Evolutionary conservation across 2,888 invertebrate genomes (phyloP).

Genomic region (Drosophila helvetica): DNA sequence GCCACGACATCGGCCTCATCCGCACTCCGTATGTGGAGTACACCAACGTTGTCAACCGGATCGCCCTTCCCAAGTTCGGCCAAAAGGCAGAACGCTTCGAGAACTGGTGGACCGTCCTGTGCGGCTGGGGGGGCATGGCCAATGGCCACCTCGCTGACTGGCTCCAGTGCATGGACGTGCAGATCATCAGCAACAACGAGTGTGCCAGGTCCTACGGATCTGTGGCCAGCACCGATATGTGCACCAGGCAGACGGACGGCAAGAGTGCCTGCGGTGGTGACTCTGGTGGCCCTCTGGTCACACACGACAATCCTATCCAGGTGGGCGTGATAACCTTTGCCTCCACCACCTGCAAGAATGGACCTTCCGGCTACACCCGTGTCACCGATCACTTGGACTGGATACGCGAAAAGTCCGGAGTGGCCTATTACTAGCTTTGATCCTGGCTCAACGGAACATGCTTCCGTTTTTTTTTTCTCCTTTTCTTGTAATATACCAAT

Average conservation of each 20-base stretch:
- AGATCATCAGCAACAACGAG: constrained; percentile 72
- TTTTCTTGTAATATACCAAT: background rate
- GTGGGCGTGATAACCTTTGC: constrained; percentile 60
- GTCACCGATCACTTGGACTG: constrained; percentile 66
- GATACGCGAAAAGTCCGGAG: constrained; percentile 61
- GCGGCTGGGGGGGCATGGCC: constrained; percentile 66
- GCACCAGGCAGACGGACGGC: constrained; percentile 43
- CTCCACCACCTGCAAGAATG: constrained; percentile 48
- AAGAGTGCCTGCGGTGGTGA: constrained; percentile 83
- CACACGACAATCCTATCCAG: constrained; percentile 45
- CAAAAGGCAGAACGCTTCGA: constrained; percentile 29
- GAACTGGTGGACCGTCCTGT: constrained; percentile 32
- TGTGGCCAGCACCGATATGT: constrained; percentile 37
- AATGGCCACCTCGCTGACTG: constrained; percentile 70
- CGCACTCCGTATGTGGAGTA: constrained; percentile 48
- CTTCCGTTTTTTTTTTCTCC: background rate
- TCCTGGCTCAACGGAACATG: background rate
- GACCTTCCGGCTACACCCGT: constrained; percentile 58
- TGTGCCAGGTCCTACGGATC: constrained; percentile 81
- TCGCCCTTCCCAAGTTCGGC: constrained; percentile 33
- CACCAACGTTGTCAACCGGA: constrained; percentile 17
- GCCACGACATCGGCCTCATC: constrained; percentile 52
- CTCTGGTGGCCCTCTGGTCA: constrained; percentile 82
- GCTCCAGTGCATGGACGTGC: constrained; percentile 62
- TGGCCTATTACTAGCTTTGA: constrained; percentile 48